Base-by-base conservation (phyloP, 2,888 invertebrate genomes). In the Cosmorhoe ocellata region DNA sequence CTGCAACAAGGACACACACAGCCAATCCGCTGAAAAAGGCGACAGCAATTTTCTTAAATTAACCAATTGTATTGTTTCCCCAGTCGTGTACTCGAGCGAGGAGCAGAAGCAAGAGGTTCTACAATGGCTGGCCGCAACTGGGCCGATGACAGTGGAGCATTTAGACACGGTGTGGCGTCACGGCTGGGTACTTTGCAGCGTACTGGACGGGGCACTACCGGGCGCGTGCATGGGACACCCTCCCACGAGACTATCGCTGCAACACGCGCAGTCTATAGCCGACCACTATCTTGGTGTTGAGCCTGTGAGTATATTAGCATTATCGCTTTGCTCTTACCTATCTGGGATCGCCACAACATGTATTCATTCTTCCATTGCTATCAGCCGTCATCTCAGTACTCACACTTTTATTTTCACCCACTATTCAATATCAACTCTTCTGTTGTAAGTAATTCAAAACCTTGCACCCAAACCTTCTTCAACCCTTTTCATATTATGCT, bases 171-270 rank as follows among this genome's bases (percentile, higher is more conserved):
- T 90, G 14, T 93, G 93, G 93, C 81, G 81, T 2, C 92, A 93
- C 67, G 93, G 93, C 9, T 91, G 92, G 70, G 81, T 93, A 13
- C 74, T 93, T 0, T 93, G 93, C 71, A 91, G 91, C 3, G 84
- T 92, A 39, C 77, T 93, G 44, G 92, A 93, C 61, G 81, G 89
- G 5, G 91, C 89, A 0, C 74, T 93, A n/a, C 92, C 93, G 0
- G 93, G 92, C 46, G 91, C 93, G 0, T 93, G 93, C 71, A 85
- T 91, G 0, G 92, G 92, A 3, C 92, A 92, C 58, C 87, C 91
- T 0, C 91, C 91, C 0, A 82, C 84, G 0, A 75, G 76, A 40
- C 76, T 88, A 3, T 80, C 86, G 0, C 49, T 90, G 42, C 80
- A 84, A 56, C 92, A 93, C 63, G 92, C 92, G 30, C 92, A 93